phyloP scores from a whole-genome alignment of 2,797 vertebrate genomes.

The Sebastes diaconus region DNA sequence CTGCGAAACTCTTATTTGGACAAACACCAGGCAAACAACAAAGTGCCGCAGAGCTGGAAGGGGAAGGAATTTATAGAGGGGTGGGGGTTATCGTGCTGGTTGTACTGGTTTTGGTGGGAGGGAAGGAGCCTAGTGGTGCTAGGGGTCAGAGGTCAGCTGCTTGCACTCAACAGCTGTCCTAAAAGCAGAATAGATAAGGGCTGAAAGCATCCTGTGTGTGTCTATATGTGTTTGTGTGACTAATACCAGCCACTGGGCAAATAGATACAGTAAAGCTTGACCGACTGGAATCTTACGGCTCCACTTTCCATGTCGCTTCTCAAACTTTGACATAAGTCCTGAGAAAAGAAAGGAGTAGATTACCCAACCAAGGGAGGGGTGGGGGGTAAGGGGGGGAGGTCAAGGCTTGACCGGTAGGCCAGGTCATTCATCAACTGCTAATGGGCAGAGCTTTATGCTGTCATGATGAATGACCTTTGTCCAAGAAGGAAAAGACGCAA shows the following conservation, averaged over 20 bases:
- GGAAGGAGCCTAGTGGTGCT: constrained; percentile 66
- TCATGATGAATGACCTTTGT: constrained; percentile 79
- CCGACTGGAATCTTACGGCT: constrained; percentile 61
- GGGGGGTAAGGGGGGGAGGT: constrained; percentile 60
- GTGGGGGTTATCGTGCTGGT: constrained; percentile 73
- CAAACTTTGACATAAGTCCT: constrained; percentile 51
- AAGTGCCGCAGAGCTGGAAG: constrained; percentile 65
- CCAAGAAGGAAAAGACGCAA: constrained; percentile 50
- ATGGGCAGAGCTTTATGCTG: constrained; percentile 78
- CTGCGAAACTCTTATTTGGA: constrained; percentile 43
- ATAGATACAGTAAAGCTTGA: constrained; percentile 82
- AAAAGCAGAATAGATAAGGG: constrained; percentile 88
- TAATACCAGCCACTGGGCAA: constrained; percentile 79
- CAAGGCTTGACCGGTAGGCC: constrained; percentile 75
- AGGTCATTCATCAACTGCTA: constrained; percentile 79
- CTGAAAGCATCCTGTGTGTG: constrained; percentile 91
- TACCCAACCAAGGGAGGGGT: constrained; percentile 31
- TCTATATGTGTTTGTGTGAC: constrained; percentile 21
- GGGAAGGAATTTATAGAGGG: constrained; percentile 82
- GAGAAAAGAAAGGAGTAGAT: constrained; percentile 61
- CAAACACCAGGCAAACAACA: constrained; percentile 61
- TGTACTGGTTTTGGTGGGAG: constrained; percentile 64
- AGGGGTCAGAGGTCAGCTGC: constrained; percentile 87
- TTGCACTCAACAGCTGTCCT: constrained; percentile 90
- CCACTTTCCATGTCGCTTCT: constrained; percentile 25